Evolutionary conservation across 2,113 vertebrate species (phyloP), one percentile per base, ranked within the genome.

Genomic region (Malurus cyaneus): DNA sequence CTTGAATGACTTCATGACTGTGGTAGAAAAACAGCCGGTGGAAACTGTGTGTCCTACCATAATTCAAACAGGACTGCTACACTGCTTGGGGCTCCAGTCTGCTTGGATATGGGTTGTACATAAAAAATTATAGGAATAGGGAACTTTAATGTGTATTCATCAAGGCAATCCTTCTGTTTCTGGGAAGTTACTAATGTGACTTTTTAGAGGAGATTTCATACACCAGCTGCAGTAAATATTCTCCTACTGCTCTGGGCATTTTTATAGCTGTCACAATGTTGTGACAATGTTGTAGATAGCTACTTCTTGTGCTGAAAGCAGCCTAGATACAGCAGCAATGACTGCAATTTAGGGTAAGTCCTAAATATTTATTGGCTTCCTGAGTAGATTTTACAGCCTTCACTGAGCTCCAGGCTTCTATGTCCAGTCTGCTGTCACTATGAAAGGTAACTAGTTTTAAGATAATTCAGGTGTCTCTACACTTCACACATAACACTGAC

Each of bases 291-390:
- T 92, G 54, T 50, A 78, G 83, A 57, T 50, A 89, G 74, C 81
- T 88, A 32, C 20, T 60, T 76, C 66, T 89, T 87, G 44, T 94
- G 78, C 41, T 3, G 5, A 76, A 89, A 93, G 80, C 78, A 92
- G 83, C 77, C 80, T 85, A 60, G 69, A 66, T 81, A 86, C 23
- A 52, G 60, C 77, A 95, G 74, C 57, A 72, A 50, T 82, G 66
- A 80, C 93, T 93, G 65, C 52, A 78, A 32, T 84, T 95, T 85
- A 88, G 79, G n/a, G 74, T 53, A 54, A 93, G 36, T 67, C 74
- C 88, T 96, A 87, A 85, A 89, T 95, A 94, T 95, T 94, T 93
- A 92, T 86, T 88, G 79, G 59, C 79, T 88, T 96, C 79, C 90
- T 93, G 88, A 70, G 85, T 72, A 89, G 85, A 72, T 92, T 92